phyloP scores from a whole-genome alignment of 2,888 invertebrate genomes.

The Chloromyia formosa region DNA sequence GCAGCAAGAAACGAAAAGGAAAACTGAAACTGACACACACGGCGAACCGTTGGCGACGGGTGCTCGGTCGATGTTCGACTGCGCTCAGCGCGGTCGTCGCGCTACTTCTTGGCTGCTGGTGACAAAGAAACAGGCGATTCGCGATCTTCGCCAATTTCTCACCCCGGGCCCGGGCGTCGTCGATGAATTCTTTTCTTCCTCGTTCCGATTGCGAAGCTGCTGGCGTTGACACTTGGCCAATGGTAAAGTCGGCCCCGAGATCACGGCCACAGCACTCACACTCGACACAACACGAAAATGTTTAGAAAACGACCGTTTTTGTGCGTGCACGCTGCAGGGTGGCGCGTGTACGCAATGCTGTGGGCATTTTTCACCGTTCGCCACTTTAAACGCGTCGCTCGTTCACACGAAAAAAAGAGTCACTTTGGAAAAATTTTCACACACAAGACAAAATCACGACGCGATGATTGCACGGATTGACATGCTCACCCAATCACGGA shows the following conservation, averaged over 20 bases:
- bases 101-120: background rate
- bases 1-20: constrained; percentile 37
- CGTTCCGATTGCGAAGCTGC: background rate
- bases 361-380: background rate
- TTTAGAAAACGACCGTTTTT: background rate
- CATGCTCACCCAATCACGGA: constrained; percentile 20
- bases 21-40: too few relatives aligned
- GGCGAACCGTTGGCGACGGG: too few relatives aligned
- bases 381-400: background rate
- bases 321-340: background rate
- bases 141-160: background rate
- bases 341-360: background rate
- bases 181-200: background rate
- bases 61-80: background rate
- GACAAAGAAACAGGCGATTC: constrained; percentile 38
- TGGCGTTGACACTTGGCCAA: background rate
- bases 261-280: background rate
- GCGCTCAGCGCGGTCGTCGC: constrained; percentile 17
- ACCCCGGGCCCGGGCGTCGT: background rate
- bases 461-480: background rate
- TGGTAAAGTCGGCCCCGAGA: background rate
- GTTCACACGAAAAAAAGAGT: background rate
- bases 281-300: background rate
- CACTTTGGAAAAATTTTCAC: background rate
- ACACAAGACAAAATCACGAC: background rate